phyloP scores from a whole-genome alignment of 2,888 invertebrate genomes.

The Cheilosia scutellata region DNA sequence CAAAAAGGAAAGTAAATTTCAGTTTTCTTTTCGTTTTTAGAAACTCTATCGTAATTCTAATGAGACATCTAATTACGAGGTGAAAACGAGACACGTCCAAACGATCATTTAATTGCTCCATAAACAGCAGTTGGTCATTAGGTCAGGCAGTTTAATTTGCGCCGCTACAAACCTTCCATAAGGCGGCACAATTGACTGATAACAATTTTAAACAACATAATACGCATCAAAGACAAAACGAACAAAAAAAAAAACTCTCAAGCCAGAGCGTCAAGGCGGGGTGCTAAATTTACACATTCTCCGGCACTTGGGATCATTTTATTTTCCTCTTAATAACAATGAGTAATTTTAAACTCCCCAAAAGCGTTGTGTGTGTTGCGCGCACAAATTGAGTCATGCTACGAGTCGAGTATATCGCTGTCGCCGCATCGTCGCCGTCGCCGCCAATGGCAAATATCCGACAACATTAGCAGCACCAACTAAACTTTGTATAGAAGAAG shows the following conservation, averaged over 20 bases:
- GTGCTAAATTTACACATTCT: constrained; percentile 55
- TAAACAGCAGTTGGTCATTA: constrained; percentile 55
- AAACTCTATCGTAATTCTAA: constrained; percentile 23
- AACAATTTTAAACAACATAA: neutral
- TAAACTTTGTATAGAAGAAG: constrained; percentile 3
- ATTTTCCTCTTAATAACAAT: constrained; percentile 57
- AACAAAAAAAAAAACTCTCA: neutral
- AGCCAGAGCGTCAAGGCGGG: constrained; percentile 43
- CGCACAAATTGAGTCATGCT: constrained; percentile 65
- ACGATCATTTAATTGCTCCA: constrained; percentile 50
- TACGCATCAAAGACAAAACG: constrained; percentile 1
- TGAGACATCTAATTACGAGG: constrained; percentile 46
- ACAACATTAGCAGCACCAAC: constrained; percentile 1
- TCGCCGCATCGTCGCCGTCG: constrained; percentile 8
- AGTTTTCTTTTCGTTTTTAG: constrained; percentile 3
- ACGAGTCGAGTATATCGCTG: constrained; percentile 13
- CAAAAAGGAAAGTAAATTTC: constrained; percentile 25
- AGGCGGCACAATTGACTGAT: neutral
- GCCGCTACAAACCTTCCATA: neutral
- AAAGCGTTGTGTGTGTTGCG: constrained; percentile 46
- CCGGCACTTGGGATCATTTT: constrained; percentile 56
- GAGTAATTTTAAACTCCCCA: constrained; percentile 59
- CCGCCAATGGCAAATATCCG: constrained; percentile 45
- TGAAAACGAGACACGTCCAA: constrained; percentile 42
- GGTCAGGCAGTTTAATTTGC: constrained; percentile 15